Evolutionary conservation across 1,140 invertebrate species (phyloP), one percentile per base, ranked within the genome.

Genomic region (Brachionus plicatilis): DNA sequence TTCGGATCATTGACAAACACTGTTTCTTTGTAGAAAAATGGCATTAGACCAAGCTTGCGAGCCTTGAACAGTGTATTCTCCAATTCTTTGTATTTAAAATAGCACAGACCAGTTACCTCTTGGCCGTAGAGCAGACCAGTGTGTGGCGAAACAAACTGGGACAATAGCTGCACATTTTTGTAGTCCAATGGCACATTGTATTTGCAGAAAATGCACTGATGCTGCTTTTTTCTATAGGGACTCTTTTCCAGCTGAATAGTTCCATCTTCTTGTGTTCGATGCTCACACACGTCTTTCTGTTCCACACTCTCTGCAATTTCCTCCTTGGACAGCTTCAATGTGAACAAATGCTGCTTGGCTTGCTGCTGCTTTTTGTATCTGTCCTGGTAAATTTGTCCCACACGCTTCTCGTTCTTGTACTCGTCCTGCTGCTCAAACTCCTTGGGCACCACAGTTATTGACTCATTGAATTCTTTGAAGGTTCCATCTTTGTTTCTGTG

Each of bases 81-180:
- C 9, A 85, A 37, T 70, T 85, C 56, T 68, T 12, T 41, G 24
- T 85, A 68, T 43, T 65, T 85, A 14, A 53, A 41, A 45, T 76
- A 65, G 47, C 84, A 85, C 1, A 85, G 29, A 45, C 84, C 84
- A 5, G 72, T 85, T 0, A 68, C 66, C 24, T 78, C 50, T 79
- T 79, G 84, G 60, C 56, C 66, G 50, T 68, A 85, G 27, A 85
- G 20, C 4, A 65, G n/a, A 70, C 84, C 84, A 9, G 84, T 85
- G 1, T 85, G 84, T n/a, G 84, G 84, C 24, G 84, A 85, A 11
- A 85, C 65, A 68, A 85, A 85, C 45, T 85, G 84, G 41, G 37
- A 50, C 14, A 85, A 66, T 6, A 85, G 65, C 20, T 65, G 43
- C 3, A 45, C 37, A 50, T 85, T 85, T 37, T 78, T 78, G 27